Evolutionary conservation across 1,140 invertebrate genomes (phyloP), one percentile per base, ranked within the genome.

Genomic region (Drosophila ironensis): DNA sequence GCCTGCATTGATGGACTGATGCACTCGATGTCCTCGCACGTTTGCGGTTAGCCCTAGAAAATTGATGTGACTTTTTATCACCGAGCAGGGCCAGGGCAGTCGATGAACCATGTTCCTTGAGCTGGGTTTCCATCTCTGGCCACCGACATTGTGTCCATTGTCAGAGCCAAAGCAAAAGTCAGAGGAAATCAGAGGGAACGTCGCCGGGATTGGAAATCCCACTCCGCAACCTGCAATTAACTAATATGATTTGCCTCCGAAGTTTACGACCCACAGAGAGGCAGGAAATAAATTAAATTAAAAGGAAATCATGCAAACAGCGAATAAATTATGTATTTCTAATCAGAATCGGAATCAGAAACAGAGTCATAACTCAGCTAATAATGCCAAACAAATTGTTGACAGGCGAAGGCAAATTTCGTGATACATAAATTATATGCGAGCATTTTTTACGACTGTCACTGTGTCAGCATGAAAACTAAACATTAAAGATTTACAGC

Each of bases 291-390:
- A 48, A 63, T 63, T 48, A 27, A 69, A 69, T 69, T 69, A 64
- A 46, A 44, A 22, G 24, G 47, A 69, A 75, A 63, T 70, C 72
- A 75, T 70, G 72, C 70, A 73, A 74, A 38, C 37, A 64, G 16
- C 48, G 35, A 40, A 82, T 82, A 73, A 74, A 82, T 78, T 84
- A 84, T 84, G 60, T 59, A 82, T 78, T 82, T 59, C 76, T 73
- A 73, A 82, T 84, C 78, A 78, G 70, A 57, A 40, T 38, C 70
- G 50, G 51, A 57, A 69, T 56, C 51, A 57, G 35, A 41, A 27
- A 24, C 12, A 47, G 28, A 37, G 28, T n/a, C 51, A 56, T 67
- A 72, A 68, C 53, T 70, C 66, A 61, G 33, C 25, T 60, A 47
- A 63, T 51, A 69, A 69, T 51, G 67, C 51, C 64, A 46, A 71